Percentiles rank a stretch among this genome's conserved stretches.
These are phyloP conservation scores for Anthopleura sola DNA, from an alignment of 64 coral and sea anemone genomes.

Conservation along the genomic window DNA sequence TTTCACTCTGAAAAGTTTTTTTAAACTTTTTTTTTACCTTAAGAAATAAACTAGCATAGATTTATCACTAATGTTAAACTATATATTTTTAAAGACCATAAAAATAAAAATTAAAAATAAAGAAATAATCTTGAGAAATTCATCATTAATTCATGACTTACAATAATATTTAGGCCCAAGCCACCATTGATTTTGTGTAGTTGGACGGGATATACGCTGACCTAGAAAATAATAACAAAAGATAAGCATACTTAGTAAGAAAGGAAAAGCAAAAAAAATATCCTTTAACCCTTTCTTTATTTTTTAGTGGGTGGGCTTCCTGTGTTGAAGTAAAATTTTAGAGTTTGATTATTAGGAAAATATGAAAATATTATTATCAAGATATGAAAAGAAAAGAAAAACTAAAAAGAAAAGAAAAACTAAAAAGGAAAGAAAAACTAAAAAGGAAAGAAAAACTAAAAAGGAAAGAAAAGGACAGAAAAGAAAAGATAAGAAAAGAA, in stretches of 20 bases:
- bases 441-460: too few species aligned
- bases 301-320: not conserved
- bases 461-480: not conserved
- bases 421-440: not conserved
- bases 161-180: constrained; percentile 94
- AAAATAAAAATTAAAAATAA: not conserved
- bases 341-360: too few species aligned
- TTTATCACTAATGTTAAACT: not conserved
- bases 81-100: not conserved
- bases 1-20: not conserved
- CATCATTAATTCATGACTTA: too few species aligned
- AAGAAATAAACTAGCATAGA: not conserved
- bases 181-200: constrained; percentile 88
- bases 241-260: not conserved
- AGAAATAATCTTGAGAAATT: not conserved
- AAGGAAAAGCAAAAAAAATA: not conserved
- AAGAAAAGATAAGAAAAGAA: not conserved
- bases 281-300: not conserved
- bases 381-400: not conserved
- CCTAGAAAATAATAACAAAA: constrained; percentile 20
- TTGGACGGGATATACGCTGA: constrained; percentile 85
- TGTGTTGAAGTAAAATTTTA: not conserved
- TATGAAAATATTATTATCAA: too few species aligned
- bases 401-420: not conserved
- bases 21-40: not conserved